Evolutionary conservation across 1,140 invertebrate genomes (phyloP), one percentile per base, ranked within the genome.

Genomic region (Cheumatopsyche charites): DNA sequence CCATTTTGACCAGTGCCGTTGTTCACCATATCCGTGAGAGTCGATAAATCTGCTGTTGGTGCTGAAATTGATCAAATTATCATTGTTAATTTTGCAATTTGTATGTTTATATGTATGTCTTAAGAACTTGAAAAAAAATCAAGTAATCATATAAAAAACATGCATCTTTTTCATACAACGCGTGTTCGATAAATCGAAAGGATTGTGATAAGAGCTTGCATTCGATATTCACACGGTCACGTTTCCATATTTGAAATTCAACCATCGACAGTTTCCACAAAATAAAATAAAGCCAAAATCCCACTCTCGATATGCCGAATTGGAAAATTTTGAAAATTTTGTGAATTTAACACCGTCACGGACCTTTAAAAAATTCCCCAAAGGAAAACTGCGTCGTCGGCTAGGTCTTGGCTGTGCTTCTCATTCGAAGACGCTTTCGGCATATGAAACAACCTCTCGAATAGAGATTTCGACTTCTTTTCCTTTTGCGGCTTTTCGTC

Each of bases 281-380:
- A 3, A 49, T 49, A 15, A 49, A 49, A 49, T 5, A 21, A 49
- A 49, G 47, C 47, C 19, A 15, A 21, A 49, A 36, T 9, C 29
- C 29, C 29, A 9, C 9, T 36, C 9, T 36, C 29, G 29, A 4
- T 36, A 7, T 43, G n/a, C n/a, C 42, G 42, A 9, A 43, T 43
- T n/a, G n/a, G n/a, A 7, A 43, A 43, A 43, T 43, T 7, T 9
- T 43, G 42, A 7, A 36, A 36, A 49, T 49, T 15, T 15, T 49
- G 47, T 49, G 13, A 49, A 49, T 49, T 15, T 49, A 2, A 49
- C 13, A 49, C 19, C 4, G 4, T 41, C 43, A 49, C 65, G 19
- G 66, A 68, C 66, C 66, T 68, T 68, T 47, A 66, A 21, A 66
- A 47, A 17, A 66, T 47, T 23, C 63, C 63, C 63, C 36, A 66